phyloP scores from a whole-genome alignment of 2,113 vertebrate genomes.

The Nycticebus coucang region DNA sequence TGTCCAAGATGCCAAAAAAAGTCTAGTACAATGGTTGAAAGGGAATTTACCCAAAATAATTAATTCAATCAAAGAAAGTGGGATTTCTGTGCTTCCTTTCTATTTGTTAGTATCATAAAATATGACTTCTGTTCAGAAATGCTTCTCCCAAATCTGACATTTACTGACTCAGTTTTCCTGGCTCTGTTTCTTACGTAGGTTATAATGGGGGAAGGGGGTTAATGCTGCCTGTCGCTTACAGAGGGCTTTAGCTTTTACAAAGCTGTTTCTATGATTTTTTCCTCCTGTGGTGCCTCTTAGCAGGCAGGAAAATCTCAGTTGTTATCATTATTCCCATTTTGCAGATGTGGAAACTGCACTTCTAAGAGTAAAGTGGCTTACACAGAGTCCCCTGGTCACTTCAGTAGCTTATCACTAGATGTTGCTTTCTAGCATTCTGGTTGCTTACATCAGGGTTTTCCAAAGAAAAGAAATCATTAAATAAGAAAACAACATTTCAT shows the following conservation, averaged over 20 bases:
- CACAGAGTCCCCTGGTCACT: neutral
- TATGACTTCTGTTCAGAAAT: neutral
- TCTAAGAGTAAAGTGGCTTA: neutral
- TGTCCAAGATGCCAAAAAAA: neutral
- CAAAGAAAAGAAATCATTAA: neutral
- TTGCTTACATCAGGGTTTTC: neutral
- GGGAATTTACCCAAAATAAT: neutral
- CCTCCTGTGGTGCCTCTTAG: neutral
- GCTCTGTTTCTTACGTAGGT: neutral
- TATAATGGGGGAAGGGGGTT: neutral
- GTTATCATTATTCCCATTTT: neutral
- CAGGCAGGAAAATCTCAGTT: neutral
- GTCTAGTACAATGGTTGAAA: neutral
- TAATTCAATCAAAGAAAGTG: neutral
- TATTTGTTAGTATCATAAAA: neutral
- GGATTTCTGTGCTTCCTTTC: neutral
- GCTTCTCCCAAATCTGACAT: neutral
- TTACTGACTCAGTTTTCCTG: neutral
- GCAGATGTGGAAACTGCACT: neutral
- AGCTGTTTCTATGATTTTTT: neutral
- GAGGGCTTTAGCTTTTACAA: neutral
- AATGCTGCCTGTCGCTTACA: neutral
- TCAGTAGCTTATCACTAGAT: neutral
- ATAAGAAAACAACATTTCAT: neutral
- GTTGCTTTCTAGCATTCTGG: neutral